Conservation (phyloP, 2,888 invertebrate genomes). For the Phaedon cochleariae region DNA sequence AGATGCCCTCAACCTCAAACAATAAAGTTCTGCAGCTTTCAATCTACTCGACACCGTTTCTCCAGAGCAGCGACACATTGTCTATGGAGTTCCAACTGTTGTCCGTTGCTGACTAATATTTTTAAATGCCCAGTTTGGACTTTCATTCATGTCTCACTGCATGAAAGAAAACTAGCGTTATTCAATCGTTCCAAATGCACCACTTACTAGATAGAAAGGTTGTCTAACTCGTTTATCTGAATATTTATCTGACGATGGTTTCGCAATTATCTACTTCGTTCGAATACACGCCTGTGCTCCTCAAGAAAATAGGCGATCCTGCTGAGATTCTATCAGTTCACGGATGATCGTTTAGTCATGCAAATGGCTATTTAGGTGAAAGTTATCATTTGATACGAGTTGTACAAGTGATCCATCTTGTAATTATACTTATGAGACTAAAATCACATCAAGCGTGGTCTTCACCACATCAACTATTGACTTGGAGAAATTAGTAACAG, state of each 20-base stretch:
- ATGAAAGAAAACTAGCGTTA: constrained; percentile 30
- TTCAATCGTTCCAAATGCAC: constrained; percentile 29
- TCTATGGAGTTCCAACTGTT: neutral
- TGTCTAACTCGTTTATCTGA: constrained; percentile 38
- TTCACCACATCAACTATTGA: too few species aligned
- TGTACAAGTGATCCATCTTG: too few species aligned
- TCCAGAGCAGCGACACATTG: neutral
- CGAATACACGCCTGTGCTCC: neutral
- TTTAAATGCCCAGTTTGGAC: neutral
- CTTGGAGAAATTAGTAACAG: too few species aligned
- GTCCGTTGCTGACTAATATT: neutral
- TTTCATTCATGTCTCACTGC: constrained; percentile 27
- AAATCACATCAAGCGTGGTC: too few species aligned
- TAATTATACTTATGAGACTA: too few species aligned
- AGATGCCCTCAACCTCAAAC: too few species aligned
- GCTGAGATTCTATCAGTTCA: neutral
- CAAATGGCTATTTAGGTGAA: neutral
- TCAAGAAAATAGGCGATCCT: neutral
- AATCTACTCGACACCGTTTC: neutral
- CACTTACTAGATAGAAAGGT: constrained; percentile 38
- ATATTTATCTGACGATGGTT: constrained; percentile 20
- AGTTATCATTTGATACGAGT: too few species aligned
- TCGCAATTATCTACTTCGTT: neutral
- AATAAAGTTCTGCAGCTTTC: neutral
- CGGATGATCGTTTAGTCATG: too few species aligned